Conservation (phyloP, 2,888 invertebrate species). For the Hyalella azteca region DNA sequence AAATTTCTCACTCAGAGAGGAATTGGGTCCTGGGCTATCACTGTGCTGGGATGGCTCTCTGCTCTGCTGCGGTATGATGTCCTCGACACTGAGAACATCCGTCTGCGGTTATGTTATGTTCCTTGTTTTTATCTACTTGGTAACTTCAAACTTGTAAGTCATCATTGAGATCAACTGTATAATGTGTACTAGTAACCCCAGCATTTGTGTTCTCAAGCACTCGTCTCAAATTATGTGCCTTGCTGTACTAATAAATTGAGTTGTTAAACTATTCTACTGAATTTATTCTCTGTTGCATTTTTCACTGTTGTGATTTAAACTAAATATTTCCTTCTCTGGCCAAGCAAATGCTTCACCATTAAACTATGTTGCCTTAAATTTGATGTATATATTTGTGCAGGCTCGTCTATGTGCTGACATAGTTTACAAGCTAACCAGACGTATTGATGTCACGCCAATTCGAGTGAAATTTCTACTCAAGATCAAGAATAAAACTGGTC, state of each 20-base stretch:
- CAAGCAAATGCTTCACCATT: no score
- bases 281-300: no score
- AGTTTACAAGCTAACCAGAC: not conserved
- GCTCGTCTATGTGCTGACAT: not conserved
- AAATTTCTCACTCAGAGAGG: not conserved
- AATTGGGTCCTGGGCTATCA: not conserved
- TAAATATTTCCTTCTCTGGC: no score
- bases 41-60: not conserved
- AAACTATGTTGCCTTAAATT: no score
- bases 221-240: no score
- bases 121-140: constrained; percentile 21
- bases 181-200: no score
- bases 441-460: constrained; percentile 15
- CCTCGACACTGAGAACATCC: not conserved
- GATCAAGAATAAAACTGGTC: not conserved
- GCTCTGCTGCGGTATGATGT: not conserved
- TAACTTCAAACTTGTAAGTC: not conserved
- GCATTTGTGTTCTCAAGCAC: no score
- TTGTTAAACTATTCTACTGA: no score
- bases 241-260: no score
- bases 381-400: no score
- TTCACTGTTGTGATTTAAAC: no score
- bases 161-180: no score
- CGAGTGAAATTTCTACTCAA: not conserved
- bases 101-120: not conserved